Base-by-base conservation (phyloP, 2,797 vertebrate species). In the Lacerta agilis region DNA sequence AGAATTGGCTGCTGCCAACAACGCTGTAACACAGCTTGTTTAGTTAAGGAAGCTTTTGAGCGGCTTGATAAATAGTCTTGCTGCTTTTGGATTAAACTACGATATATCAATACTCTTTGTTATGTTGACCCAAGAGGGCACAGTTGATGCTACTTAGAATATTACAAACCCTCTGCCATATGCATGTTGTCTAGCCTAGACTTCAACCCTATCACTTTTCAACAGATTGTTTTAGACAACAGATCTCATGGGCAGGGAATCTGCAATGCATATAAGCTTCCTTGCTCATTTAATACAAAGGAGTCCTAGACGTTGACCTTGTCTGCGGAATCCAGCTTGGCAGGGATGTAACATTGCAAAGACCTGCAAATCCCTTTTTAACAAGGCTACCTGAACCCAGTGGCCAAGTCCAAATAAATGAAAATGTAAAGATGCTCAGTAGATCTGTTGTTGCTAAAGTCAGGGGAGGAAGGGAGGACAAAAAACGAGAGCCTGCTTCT, bases 181-280 rank as follows among this genome's bases (percentile, higher is more conserved):
- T 97, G 97, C 94, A 97, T 96, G 94, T 97, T 97, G 96, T 97
- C 96, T 96, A 96, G 94, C 95, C 87, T 95, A 94, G 92, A 91
- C 93, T 96, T 97, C 97, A 97, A 97, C 97, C 96, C 95, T 95
- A 96, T 97, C 96, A 97, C 96, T 97, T 97, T 96, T 96, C 96
- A 96, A 95, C 97, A 97, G 97, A 97, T 97, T 97, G 97, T 94
- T 97, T 97, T 95, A 97, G 97, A 97, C 97, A 97, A 96, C 96
- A 91, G 95, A 97, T 97, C 97, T 97, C 97, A 95, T 96, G 96
- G 97, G 97, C 96, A 95, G 95, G 91, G 95, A 97, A 97, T 97
- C 97, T 97, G 97, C 97, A 97, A 97, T 97, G 97, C 97, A 97
- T 97, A 97, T 97, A 97, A 97, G 96, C 94, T 96, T 95, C 91